These are phyloP conservation scores for Heliocidaris erythrogramma DNA, from an alignment of 35 echinoderm and acorn worm species.

Conservation along the genomic window DNA sequence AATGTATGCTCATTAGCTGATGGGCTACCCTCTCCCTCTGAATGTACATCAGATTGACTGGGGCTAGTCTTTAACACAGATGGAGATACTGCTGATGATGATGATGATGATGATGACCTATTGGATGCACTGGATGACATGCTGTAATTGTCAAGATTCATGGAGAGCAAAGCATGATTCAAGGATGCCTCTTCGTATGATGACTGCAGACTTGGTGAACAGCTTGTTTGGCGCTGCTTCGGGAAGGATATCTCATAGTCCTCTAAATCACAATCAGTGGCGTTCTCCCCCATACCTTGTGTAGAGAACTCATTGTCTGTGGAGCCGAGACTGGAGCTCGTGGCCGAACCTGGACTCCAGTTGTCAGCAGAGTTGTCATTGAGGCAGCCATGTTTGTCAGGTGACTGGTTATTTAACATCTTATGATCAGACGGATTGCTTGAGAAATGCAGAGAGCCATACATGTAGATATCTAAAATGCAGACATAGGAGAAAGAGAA, in stretches of 20 bases:
- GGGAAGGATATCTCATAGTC: slow-evolving; percentile 21
- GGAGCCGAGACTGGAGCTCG: neutral
- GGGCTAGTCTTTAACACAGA: neutral
- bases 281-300: neutral
- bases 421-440: neutral
- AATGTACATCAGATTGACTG: neutral
- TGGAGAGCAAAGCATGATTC: neutral
- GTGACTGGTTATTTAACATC: neutral
- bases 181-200: neutral
- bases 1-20: neutral
- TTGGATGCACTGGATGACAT: neutral
- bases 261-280: neutral
- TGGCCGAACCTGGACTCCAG: slow-evolving; percentile 24
- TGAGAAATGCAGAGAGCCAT: neutral
- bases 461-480: neutral
- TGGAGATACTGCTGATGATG: neutral
- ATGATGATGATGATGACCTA: neutral
- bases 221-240: neutral
- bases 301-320: neutral
- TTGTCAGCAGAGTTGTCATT: neutral
- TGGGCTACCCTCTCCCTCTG: neutral
- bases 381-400: neutral
- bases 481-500: neutral
- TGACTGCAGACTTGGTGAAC: neutral
- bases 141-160: slow-evolving; percentile 14